Base-by-base conservation (phyloP, 2,113 vertebrate species). In the Gambusia affinis region DNA sequence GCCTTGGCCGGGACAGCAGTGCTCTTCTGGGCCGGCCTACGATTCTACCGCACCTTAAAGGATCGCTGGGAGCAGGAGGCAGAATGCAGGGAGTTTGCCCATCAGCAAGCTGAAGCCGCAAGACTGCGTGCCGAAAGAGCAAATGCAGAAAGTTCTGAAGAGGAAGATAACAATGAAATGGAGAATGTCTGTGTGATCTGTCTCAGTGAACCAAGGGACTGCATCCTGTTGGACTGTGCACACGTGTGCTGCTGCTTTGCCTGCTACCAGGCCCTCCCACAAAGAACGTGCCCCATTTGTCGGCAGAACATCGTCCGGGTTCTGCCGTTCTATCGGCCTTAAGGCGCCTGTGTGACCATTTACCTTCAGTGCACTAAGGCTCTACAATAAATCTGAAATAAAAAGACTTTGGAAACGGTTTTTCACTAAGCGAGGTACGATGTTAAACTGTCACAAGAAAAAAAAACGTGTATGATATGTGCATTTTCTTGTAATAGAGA, bases 161-260 rank as follows among this genome's bases (percentile, higher is more conserved):
- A 39, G 0, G 82, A 79, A 12, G 67, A 0, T 0, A 84, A 65
- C 51, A 57, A 57, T 68, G 67, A 31, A 5, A 3, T 0, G 8
- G 83, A 67, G 77, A 94, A 27, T 4, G 24, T 39, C 4, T 97
- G 96, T 0, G 93, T 97, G 64, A 91, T 97, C 72, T 97, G 96
- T 88, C 86, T 96, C 79, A 79, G 27, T 0, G 91, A 74, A 29
- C 94, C 92, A 11, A 94, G 95, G 2, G 85, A 94, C 79, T 97
- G 96, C 0, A 93, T 96, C 28, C 85, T 97, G 35, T 80, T 97
- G 78, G 82, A 95, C 64, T 97, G 96, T 0, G 96, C 96, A 47
- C 96, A 97, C 15, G 94, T 96, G n/a, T 97, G 96, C 90, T 97
- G 96, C 89, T 97, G 96, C 89, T 92, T 94, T 79, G 87, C 67